Conservation (phyloP, 2,113 vertebrate genomes). For the Suncus etruscus region DNA sequence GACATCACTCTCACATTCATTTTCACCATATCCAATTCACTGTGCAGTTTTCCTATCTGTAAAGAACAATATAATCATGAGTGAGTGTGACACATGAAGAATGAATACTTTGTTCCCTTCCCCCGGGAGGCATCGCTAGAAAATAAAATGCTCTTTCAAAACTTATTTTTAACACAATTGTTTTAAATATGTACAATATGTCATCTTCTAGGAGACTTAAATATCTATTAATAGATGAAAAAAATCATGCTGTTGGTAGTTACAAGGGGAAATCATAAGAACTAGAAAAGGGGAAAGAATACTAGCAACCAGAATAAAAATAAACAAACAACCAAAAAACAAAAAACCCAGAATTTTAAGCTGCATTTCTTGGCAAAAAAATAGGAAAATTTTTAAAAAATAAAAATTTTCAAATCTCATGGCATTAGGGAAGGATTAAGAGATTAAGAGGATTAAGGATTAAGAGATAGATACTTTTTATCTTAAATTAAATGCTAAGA, state of each 20-base stretch:
- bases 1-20: conserved; percentile 89
- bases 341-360: neutral
- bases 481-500: conserved; percentile 51
- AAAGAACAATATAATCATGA: conserved; percentile 17
- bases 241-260: neutral
- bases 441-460: neutral
- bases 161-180: conserved; percentile 9
- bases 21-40: conserved; percentile 90
- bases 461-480: conserved; percentile 12
- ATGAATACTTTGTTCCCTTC: neutral
- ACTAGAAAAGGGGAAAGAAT: neutral
- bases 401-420: neutral
- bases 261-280: neutral
- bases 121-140: neutral
- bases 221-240: neutral
- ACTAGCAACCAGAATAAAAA: neutral
- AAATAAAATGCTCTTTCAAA: conserved; percentile 14
- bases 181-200: neutral
- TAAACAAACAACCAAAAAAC: too few species aligned
- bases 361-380: conserved; percentile 12
- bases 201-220: neutral
- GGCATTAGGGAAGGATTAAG: neutral
- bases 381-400: neutral
- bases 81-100: neutral
- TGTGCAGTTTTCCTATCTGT: conserved; percentile 90